Percentiles rank a stretch among this genome's conserved stretches.
phyloP scores from a whole-genome alignment of 2,113 vertebrate genomes.

The Embiotoca jacksoni region DNA sequence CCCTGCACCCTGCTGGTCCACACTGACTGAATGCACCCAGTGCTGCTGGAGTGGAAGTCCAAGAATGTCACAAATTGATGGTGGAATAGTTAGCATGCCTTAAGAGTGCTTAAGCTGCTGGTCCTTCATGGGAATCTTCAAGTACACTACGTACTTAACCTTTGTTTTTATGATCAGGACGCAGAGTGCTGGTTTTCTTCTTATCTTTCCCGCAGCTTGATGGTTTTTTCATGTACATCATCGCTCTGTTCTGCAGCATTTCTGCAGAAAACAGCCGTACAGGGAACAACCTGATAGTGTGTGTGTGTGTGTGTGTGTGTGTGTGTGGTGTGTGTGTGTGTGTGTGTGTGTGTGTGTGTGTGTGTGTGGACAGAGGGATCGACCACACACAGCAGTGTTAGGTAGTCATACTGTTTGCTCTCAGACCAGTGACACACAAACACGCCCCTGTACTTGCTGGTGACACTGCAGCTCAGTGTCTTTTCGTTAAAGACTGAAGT shows the following conservation, averaged over 20 bases:
- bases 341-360: neutral
- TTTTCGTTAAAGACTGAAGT: conserved; percentile 58
- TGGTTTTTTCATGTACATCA: conserved; percentile 37
- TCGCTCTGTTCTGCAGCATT: conserved; percentile 52
- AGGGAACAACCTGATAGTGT: conserved; percentile 48
- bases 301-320: neutral
- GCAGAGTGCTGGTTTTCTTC: conserved; percentile 61
- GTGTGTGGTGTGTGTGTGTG: too few relatives aligned
- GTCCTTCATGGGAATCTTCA: conserved; percentile 45
- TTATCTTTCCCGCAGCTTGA: conserved; percentile 22
- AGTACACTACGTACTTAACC: conserved; percentile 9
- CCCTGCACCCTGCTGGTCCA: conserved; percentile 58
- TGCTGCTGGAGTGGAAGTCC: conserved; percentile 45
- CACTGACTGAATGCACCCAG: conserved; percentile 26
- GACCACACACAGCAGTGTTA: conserved; percentile 70
- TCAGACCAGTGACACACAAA: conserved; percentile 76
- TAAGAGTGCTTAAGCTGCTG: conserved; percentile 31
- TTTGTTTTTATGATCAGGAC: conserved; percentile 61
- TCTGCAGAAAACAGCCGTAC: neutral
- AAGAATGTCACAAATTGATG: conserved; percentile 80
- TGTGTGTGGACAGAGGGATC: conserved; percentile 43
- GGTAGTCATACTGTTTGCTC: conserved; percentile 75
- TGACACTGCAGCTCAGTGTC: conserved; percentile 58
- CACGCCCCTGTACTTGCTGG: conserved; percentile 54
- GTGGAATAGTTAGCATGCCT: conserved; percentile 78